phyloP scores from a whole-genome alignment of 2,888 invertebrate genomes.

The Phorcus lineatus region DNA sequence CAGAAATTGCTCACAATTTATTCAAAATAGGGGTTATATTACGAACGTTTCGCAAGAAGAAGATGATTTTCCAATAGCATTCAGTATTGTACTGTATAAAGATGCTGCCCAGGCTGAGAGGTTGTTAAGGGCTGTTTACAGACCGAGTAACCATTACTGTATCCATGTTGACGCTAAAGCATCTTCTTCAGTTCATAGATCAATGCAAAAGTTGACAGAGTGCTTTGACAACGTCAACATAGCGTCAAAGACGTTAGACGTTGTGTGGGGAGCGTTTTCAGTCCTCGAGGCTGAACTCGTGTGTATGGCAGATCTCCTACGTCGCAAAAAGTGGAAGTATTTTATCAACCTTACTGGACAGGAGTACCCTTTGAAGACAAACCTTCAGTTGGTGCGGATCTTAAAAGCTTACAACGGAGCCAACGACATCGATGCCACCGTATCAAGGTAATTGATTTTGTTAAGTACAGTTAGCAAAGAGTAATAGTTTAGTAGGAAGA shows the following conservation, averaged over 20 bases:
- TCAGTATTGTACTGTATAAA: constrained; percentile 24
- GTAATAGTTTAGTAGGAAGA: no score
- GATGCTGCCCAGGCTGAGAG: constrained; percentile 12
- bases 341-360: constrained; percentile 26
- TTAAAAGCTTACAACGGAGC: constrained; percentile 14
- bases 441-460: neutral
- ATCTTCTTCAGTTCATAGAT: neutral
- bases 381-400: constrained; percentile 15
- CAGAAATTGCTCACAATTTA: neutral
- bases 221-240: constrained; percentile 12
- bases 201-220: neutral
- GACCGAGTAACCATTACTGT: constrained; percentile 23
- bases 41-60: constrained; percentile 19
- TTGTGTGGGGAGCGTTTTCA: constrained; percentile 21
- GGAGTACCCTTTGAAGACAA: constrained; percentile 24
- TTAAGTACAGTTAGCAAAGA: no score
- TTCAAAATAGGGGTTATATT: neutral
- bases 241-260: neutral
- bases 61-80: constrained; percentile 14
- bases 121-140: constrained; percentile 11
- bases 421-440: constrained; percentile 9
- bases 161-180: constrained; percentile 17
- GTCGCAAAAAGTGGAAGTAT: constrained; percentile 17
- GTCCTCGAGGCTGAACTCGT: constrained; percentile 16
- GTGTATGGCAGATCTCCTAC: constrained; percentile 8